Evolutionary conservation across 2,888 invertebrate species (phyloP).

Genomic region (Petrophora chlorosata): DNA sequence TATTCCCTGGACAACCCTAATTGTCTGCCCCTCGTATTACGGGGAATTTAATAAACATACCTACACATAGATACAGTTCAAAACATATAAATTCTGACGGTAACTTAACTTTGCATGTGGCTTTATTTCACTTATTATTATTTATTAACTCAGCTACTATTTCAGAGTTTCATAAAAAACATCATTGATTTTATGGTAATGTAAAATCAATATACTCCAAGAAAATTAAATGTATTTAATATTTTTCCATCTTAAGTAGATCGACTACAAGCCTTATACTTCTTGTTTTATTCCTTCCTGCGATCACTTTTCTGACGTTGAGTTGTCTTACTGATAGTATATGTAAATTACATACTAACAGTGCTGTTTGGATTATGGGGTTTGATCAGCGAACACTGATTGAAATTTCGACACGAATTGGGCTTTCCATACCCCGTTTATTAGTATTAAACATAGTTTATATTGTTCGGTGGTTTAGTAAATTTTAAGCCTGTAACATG

Average conservation of each 20-base stretch:
- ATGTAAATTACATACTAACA: constrained; percentile 18
- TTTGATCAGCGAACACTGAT: constrained; percentile 54
- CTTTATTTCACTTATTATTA: not conserved
- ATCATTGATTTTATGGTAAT: no score
- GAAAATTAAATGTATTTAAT: no score
- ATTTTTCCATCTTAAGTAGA: no score
- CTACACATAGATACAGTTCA: constrained; percentile 12
- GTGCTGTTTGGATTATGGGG: constrained; percentile 57
- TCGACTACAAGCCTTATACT: no score
- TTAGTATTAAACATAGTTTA: constrained; percentile 15
- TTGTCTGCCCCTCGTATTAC: constrained; percentile 51
- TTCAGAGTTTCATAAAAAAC: not conserved
- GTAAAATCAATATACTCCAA: no score
- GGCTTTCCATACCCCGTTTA: constrained; percentile 23
- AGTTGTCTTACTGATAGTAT: constrained; percentile 10
- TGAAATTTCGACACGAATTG: constrained; percentile 58
- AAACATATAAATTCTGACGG: constrained; percentile 1
- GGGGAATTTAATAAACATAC: constrained; percentile 60
- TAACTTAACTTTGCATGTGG: not conserved
- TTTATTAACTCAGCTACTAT: not conserved
- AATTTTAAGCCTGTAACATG: not conserved
- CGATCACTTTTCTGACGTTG: not conserved
- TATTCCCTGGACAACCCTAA: constrained; percentile 66
- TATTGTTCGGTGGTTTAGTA: constrained; percentile 7
- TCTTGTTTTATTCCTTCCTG: no score